Conservation (phyloP, 2,888 invertebrate genomes). For the Drosophila tanythrix region DNA sequence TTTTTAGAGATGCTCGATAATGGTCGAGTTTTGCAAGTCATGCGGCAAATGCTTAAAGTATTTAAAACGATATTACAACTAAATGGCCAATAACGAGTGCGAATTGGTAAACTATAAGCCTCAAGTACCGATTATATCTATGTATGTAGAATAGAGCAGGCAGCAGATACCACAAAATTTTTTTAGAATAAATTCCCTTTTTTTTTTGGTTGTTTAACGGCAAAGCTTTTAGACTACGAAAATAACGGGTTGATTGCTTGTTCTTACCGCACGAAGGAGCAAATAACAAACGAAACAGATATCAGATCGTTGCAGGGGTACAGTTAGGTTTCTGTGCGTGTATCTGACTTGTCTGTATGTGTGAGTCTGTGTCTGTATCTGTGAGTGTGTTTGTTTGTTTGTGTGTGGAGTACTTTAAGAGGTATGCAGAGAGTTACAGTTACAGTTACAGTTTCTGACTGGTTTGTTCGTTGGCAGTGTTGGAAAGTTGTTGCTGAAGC, state of each 20-base stretch:
- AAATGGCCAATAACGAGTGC: conserved; percentile 74
- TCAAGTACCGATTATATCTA: conserved; percentile 48
- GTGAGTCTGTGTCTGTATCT: conserved; percentile 16
- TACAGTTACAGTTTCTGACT: conserved; percentile 29
- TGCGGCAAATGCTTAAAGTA: conserved; percentile 65
- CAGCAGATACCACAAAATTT: conserved; percentile 50
- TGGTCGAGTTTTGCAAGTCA: conserved; percentile 31
- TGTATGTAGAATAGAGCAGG: conserved; percentile 45
- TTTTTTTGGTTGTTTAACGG: conserved; percentile 6
- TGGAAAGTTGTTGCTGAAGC: conserved; percentile 47
- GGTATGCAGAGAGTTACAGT: conserved; percentile 21
- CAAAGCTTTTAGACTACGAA: conserved; percentile 68
- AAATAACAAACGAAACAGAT: conserved; percentile 49
- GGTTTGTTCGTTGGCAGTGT: conserved; percentile 49
- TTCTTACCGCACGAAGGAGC: conserved; percentile 71
- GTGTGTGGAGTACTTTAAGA: conserved; percentile 6
- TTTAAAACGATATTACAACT: conserved; percentile 50
- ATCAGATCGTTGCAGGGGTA: conserved; percentile 40
- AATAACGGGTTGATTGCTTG: conserved; percentile 42
- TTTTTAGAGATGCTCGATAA: conserved; percentile 34
- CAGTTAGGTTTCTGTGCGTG: conserved; percentile 49
- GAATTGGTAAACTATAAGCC: conserved; percentile 50
- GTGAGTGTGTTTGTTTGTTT: conserved; percentile 8
- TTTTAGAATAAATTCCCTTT: conserved; percentile 25
- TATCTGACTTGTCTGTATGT: conserved; percentile 23